These are phyloP conservation scores for Nycticebus coucang DNA, from an alignment of 2,113 vertebrate species.

Conservation along the genomic window DNA sequence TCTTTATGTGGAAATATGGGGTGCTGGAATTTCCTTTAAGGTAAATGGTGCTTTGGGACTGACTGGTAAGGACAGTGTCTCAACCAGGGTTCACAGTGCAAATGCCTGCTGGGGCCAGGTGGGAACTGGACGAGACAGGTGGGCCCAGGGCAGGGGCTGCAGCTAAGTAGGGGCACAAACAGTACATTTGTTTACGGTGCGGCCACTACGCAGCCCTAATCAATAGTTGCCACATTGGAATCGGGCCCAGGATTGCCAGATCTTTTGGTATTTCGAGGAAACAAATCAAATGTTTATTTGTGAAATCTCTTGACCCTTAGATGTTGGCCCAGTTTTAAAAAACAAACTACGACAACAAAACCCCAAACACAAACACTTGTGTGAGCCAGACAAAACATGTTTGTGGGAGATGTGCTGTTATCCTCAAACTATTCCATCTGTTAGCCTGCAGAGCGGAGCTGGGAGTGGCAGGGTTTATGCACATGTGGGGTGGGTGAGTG, in stretches of 20 bases:
- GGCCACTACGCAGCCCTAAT: neutral
- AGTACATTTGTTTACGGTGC: neutral
- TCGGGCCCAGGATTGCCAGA: neutral
- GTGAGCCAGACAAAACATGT: neutral
- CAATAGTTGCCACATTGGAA: neutral
- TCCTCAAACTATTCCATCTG: neutral
- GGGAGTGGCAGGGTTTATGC: too few species aligned
- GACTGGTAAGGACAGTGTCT: neutral
- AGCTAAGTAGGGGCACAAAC: neutral
- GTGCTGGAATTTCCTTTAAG: neutral
- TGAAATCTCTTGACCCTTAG: constrained; percentile 47
- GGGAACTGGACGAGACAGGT: neutral
- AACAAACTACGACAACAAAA: neutral
- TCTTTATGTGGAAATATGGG: constrained; percentile 15
- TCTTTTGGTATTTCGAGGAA: constrained; percentile 29
- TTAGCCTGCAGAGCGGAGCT: too few species aligned
- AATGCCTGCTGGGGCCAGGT: neutral
- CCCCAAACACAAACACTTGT: neutral
- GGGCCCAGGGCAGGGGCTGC: neutral
- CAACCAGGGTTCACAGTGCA: neutral
- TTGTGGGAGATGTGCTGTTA: neutral
- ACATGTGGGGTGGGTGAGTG: too few species aligned
- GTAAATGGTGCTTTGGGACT: neutral
- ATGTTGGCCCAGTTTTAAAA: neutral
- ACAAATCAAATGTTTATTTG: constrained; percentile 5